phyloP scores from a whole-genome alignment of 2,888 invertebrate species.

The Nemotelus pantherinus region DNA sequence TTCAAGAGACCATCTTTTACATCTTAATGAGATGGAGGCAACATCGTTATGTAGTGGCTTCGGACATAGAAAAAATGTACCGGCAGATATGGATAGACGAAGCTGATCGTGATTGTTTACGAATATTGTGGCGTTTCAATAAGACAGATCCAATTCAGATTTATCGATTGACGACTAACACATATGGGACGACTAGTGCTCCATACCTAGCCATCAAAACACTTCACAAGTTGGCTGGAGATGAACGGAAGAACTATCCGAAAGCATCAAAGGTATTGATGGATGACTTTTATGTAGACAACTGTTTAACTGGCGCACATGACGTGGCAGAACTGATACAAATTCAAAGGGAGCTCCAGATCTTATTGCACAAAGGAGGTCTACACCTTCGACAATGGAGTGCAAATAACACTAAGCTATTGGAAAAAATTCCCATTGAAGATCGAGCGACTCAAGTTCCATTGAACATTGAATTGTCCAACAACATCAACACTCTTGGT shows the following conservation, averaged over 20 bases:
- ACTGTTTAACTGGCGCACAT: not conserved
- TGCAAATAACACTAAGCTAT: not conserved
- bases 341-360: not conserved
- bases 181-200: constrained; percentile 36
- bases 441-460: too few species aligned
- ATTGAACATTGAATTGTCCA: not conserved
- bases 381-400: not conserved
- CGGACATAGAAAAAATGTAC: constrained; percentile 49
- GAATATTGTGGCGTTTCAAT: constrained; percentile 44
- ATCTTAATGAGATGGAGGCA: constrained; percentile 19
- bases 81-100: constrained; percentile 45
- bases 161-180: constrained; percentile 25
- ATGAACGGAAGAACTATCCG: constrained; percentile 18
- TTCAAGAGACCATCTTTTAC: constrained; percentile 8
- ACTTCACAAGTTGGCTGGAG: not conserved
- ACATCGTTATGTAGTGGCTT: constrained; percentile 8
- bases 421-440: not conserved
- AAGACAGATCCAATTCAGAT: constrained; percentile 4
- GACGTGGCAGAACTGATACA: not conserved
- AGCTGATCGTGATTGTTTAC: constrained; percentile 30
- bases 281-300: constrained; percentile 23
- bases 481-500: not conserved
- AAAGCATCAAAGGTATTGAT: not conserved
- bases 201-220: constrained; percentile 27
- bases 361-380: not conserved